Evolutionary conservation across 2,888 invertebrate species (phyloP).

Genomic region (Doris montereyensis): DNA sequence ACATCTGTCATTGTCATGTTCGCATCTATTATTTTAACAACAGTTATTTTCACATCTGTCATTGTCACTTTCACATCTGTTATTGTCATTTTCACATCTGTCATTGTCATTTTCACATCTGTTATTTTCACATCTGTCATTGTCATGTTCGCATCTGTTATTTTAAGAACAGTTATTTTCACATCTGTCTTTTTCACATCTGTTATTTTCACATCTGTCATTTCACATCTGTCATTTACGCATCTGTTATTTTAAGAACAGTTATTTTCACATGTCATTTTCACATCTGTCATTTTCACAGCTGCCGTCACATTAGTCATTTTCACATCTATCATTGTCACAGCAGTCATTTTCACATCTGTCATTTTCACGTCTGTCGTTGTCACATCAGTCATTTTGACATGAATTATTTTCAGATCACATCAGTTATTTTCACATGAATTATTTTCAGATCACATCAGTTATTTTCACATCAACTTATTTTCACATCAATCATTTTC

Average conservation of each 20-base stretch:
- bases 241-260: background rate
- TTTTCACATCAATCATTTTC: no score
- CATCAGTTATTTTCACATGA: no score
- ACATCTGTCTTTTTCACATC: background rate
- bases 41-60: background rate
- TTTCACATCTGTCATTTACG: background rate
- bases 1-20: background rate
- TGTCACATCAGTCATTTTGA: no score
- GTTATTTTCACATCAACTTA: no score
- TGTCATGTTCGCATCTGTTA: background rate
- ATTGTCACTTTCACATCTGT: background rate
- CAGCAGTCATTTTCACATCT: no score
- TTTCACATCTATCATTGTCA: background rate
- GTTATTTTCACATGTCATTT: background rate
- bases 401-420: no score
- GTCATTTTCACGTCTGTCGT: no score
- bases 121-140: background rate
- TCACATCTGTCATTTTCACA: background rate
- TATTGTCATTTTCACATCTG: background rate
- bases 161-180: background rate
- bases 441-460: no score
- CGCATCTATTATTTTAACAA: conserved; percentile 1
- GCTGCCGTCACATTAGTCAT: background rate
- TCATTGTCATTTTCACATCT: background rate
- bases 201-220: background rate